A percentile compares a stretch with the other conserved stretches of the same genome.
Evolutionary conservation across 2,113 vertebrate species (phyloP).

Genomic region (Callipepla californica): DNA sequence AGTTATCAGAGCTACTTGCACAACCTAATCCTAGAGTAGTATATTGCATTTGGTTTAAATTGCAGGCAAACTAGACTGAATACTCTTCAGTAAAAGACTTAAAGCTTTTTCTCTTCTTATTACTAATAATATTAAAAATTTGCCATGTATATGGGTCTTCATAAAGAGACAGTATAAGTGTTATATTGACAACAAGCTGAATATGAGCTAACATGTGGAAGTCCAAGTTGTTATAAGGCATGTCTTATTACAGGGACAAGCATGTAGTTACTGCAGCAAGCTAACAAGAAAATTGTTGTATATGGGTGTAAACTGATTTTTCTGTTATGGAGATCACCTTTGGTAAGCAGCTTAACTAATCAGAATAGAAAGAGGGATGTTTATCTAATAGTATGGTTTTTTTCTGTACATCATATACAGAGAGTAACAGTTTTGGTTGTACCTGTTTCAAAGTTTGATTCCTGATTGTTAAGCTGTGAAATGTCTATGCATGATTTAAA

Average conservation of each 20-base stretch:
- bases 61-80: not conserved
- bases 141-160: fast-evolving
- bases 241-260: fast-evolving
- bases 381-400: not conserved
- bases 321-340: not conserved
- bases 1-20: not conserved
- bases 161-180: not conserved
- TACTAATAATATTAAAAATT: not conserved
- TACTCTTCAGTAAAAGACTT: not conserved
- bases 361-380: not conserved
- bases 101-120: not conserved
- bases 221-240: not conserved
- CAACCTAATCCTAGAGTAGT: not conserved
- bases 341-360: not conserved
- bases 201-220: not conserved
- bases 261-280: not conserved
- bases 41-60: not conserved
- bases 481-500: not conserved
- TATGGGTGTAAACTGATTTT: not conserved
- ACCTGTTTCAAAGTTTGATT: not conserved
- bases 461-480: not conserved
- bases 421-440: not conserved
- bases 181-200: not conserved
- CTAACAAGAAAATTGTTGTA: not conserved
- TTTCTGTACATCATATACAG: not conserved